Conservation (phyloP, 2,888 invertebrate genomes). For the Agrochola litura region DNA sequence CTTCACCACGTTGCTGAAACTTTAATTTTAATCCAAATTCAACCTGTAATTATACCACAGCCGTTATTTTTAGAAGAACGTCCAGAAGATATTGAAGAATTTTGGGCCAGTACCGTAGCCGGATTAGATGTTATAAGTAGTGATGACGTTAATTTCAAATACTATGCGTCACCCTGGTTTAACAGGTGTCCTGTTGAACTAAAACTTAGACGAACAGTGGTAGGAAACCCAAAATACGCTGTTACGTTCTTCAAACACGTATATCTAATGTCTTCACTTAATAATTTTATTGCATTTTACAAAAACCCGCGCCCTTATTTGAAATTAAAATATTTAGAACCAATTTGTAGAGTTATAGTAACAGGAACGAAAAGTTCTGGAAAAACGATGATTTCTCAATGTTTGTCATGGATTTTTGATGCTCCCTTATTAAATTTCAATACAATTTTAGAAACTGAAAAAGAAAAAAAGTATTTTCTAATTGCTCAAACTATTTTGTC, state of each 20-base stretch:
- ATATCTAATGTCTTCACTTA: conserved; percentile 90
- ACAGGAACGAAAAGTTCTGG: conserved; percentile 91
- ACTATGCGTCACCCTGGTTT: conserved; percentile 90
- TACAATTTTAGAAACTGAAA: conserved; percentile 73
- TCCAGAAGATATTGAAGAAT: conserved; percentile 82
- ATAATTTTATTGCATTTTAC: conserved; percentile 89
- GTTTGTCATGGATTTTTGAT: conserved; percentile 89
- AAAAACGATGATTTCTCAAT: conserved; percentile 90
- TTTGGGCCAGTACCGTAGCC: conserved; percentile 80
- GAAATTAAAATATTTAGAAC: conserved; percentile 89
- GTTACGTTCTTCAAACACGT: conserved; percentile 91
- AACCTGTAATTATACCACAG: conserved; percentile 81
- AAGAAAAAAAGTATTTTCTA: conserved; percentile 74
- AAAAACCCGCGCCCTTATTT: conserved; percentile 92
- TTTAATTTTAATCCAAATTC: conserved; percentile 77
- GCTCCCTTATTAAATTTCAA: conserved; percentile 84
- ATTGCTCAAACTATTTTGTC: conserved; percentile 81
- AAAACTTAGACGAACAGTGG: conserved; percentile 86
- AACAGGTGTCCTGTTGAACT: conserved; percentile 92
- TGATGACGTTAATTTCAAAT: conserved; percentile 77
- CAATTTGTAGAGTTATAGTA: conserved; percentile 91
- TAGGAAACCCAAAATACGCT: conserved; percentile 89
- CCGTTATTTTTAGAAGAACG: conserved; percentile 82
- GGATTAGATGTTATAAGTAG: conserved; percentile 75
- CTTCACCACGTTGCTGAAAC: conserved; percentile 86